Conservation (phyloP, 2,888 invertebrate genomes). For the Nezara viridula region DNA sequence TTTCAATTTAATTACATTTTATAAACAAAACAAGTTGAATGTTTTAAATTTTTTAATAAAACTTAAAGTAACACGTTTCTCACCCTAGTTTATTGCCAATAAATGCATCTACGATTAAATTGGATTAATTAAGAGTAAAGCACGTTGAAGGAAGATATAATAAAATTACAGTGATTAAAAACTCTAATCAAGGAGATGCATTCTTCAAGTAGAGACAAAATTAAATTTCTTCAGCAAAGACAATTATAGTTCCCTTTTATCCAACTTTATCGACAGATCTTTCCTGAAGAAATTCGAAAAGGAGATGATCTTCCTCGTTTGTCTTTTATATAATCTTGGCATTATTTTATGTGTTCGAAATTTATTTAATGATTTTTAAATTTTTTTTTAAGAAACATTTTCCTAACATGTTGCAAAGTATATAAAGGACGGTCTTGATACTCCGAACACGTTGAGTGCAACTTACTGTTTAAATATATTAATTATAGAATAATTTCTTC, state of each 20-base stretch:
- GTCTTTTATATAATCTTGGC: background rate
- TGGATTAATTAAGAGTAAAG: background rate
- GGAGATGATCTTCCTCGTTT: background rate
- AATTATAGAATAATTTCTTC: no score
- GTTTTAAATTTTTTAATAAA: no score
- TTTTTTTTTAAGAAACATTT: no score
- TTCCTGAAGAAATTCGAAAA: background rate
- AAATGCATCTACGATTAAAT: background rate
- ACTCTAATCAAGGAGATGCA: background rate
- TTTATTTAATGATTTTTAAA: background rate
- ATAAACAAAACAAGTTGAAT: no score
- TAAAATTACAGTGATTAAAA: background rate
- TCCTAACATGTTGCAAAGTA: no score
- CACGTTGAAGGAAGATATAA: background rate
- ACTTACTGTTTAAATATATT: no score
- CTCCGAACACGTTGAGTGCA: no score
- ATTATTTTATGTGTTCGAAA: background rate
- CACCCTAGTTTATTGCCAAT: background rate
- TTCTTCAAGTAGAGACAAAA: background rate
- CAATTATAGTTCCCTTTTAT: constrained; percentile 7
- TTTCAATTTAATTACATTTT: no score
- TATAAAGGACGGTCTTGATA: no score
- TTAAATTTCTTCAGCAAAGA: background rate
- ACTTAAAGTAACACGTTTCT: background rate
- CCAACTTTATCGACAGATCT: background rate